These are phyloP conservation scores for Arnoldichthys spilopterus DNA, from an alignment of 2,797 vertebrate genomes.

Conservation along the genomic window DNA sequence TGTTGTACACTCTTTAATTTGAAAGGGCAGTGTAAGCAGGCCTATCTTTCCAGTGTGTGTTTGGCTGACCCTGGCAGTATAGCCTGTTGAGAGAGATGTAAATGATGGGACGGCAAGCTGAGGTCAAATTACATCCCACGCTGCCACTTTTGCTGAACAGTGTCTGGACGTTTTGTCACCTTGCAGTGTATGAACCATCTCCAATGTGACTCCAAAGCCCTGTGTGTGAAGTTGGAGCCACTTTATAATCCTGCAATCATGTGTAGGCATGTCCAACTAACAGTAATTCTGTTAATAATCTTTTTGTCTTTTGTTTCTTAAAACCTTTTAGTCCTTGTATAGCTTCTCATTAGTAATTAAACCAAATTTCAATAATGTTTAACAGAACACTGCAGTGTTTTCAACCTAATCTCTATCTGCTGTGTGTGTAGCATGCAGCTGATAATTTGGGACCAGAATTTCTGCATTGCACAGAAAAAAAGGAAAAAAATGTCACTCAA, in stretches of 20 bases:
- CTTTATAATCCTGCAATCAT: constrained; percentile 8
- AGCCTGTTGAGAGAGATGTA: constrained; percentile 40
- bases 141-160: constrained; percentile 40
- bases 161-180: constrained; percentile 56
- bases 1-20: not conserved
- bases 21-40: constrained; percentile 37
- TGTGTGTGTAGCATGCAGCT: not conserved
- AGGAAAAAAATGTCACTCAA: too few species aligned
- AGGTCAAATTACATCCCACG: constrained; percentile 52
- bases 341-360: not conserved
- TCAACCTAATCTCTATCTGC: not conserved
- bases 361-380: not conserved
- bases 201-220: constrained; percentile 28
- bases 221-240: not conserved
- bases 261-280: not conserved
- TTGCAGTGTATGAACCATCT: constrained; percentile 31
- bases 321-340: not conserved
- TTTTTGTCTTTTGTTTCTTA: not conserved
- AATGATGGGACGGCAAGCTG: constrained; percentile 47
- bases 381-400: not conserved
- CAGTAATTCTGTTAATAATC: not conserved
- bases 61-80: constrained; percentile 33
- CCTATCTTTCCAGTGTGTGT: constrained; percentile 29
- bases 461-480: too few species aligned
- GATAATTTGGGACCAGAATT: not conserved